phyloP scores from a whole-genome alignment of 2,113 vertebrate species.

The Myocastor coypus region DNA sequence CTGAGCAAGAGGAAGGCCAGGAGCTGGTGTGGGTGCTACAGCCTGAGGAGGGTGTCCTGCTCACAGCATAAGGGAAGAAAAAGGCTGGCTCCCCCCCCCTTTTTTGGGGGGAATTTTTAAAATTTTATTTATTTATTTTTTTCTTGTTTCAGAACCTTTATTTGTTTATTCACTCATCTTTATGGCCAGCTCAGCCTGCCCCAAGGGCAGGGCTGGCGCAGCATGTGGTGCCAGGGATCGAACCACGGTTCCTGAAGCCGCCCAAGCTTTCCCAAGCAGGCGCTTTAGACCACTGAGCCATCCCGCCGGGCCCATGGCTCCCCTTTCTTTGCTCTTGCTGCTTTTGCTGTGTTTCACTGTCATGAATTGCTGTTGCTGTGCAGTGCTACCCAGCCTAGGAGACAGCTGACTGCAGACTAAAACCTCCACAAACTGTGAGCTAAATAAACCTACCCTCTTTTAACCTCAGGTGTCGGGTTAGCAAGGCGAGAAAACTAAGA shows the following conservation, averaged over 20 bases:
- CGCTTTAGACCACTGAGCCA: too few relatives aligned
- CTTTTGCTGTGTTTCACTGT: neutral
- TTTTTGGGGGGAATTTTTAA: too few relatives aligned
- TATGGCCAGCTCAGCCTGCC: too few relatives aligned
- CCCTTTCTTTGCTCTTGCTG: neutral
- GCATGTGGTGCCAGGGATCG: too few relatives aligned
- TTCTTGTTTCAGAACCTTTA: too few relatives aligned
- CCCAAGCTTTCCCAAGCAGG: too few relatives aligned
- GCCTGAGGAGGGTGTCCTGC: neutral
- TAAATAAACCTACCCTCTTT: neutral
- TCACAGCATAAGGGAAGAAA: neutral
- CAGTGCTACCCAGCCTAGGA: neutral
- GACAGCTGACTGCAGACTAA: neutral
- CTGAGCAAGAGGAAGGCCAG: neutral
- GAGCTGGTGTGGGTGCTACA: neutral
- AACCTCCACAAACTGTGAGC: neutral
- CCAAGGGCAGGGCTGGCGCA: too few relatives aligned
- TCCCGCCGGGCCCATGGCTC: too few relatives aligned
- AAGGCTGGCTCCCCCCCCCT: neutral
- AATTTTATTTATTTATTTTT: too few relatives aligned
- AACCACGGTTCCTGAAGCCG: too few relatives aligned
- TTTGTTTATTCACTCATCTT: too few relatives aligned
- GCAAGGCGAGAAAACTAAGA: neutral
- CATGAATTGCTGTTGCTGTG: neutral
- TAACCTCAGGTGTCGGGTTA: neutral